Base-by-base conservation (phyloP, 2,113 vertebrate species). In the Camelus bactrianus region DNA sequence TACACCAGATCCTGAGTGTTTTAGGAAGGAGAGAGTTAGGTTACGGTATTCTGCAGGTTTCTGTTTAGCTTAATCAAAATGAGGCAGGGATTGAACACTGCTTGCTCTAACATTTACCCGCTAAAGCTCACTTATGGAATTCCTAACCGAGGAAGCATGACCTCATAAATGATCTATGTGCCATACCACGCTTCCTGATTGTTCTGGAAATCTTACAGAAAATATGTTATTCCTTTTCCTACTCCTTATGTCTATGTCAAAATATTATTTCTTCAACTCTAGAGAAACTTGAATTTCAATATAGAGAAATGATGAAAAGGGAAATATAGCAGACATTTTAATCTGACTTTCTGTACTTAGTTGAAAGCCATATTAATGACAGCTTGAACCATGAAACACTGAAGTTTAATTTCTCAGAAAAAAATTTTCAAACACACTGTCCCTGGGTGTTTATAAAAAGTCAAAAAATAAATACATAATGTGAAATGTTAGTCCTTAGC, bases 1-100 rank as follows among this genome's bases (percentile, higher is more conserved):
- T 98, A 99, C 24, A 98, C 98, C 3, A 98, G 98, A 84, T 99
- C 99, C 99, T 99, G 95, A 95, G 98, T 88, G 95, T 65, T 56
- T 89, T 22, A 96, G 87, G 58, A 94, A 94, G 52, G 6, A 30
- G 73, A 91, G 75, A 11, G 54, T 54, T 65, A 28, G 9, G 5
- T 95, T 82, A 88, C 4, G 32, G 3, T 70, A 69, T 38, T 79
- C 17, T 32, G 8, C 19, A 79, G 38, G 38, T n/a, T 96, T 81
- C 76, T 86, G 0, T 75, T 67, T 75, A 30, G 50, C 5, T 69
- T 76, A 60, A 42, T 81, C 16, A 94, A 95, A 96, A 94, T 16
- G 42, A 91, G 65, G 70, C 14, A 28, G 60, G 16, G 64, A 67
- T 70, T 93, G 32, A 79, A 56, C 73, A 19, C 26, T 38, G 19